Percentiles rank a stretch among this genome's conserved stretches.
phyloP scores from a whole-genome alignment of 2,797 vertebrate genomes.

The Malurus leucopterus region DNA sequence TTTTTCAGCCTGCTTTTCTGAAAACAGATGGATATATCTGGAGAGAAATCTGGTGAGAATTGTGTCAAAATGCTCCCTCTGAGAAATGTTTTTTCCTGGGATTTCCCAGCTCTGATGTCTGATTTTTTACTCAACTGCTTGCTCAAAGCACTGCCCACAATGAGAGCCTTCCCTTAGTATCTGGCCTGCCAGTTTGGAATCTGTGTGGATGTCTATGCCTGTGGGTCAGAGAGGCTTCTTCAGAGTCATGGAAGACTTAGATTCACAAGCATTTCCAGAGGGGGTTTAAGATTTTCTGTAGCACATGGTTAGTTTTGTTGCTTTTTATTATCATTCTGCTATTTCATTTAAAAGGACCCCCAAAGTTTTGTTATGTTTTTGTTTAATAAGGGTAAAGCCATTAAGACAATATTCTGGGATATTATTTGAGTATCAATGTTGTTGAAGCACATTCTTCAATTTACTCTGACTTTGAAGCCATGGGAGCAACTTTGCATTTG shows the following conservation, averaged over 20 bases:
- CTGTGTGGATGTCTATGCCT: background rate
- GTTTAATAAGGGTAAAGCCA: conserved; percentile 18
- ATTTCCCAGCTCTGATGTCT: background rate
- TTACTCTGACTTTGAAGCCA: conserved; percentile 57
- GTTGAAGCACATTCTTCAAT: conserved; percentile 43
- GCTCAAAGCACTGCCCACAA: background rate
- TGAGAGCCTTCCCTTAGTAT: background rate
- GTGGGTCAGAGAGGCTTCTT: background rate
- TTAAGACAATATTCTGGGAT: conserved; percentile 18
- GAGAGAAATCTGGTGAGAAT: background rate
- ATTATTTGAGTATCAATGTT: conserved; percentile 43
- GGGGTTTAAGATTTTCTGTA: background rate
- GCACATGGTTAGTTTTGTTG: background rate
- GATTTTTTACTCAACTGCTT: background rate
- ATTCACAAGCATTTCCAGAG: background rate
- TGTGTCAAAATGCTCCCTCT: background rate
- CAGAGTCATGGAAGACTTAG: background rate
- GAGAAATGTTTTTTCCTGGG: background rate
- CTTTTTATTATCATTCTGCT: background rate
- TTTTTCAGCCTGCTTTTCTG: background rate
- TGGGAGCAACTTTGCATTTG: conserved; percentile 58
- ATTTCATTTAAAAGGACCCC: conserved; percentile 26
- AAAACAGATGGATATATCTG: background rate
- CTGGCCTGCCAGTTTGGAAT: background rate
- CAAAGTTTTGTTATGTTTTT: conserved; percentile 43